phyloP scores from a whole-genome alignment of 2,797 vertebrate genomes.

The Syngnathus acus region DNA sequence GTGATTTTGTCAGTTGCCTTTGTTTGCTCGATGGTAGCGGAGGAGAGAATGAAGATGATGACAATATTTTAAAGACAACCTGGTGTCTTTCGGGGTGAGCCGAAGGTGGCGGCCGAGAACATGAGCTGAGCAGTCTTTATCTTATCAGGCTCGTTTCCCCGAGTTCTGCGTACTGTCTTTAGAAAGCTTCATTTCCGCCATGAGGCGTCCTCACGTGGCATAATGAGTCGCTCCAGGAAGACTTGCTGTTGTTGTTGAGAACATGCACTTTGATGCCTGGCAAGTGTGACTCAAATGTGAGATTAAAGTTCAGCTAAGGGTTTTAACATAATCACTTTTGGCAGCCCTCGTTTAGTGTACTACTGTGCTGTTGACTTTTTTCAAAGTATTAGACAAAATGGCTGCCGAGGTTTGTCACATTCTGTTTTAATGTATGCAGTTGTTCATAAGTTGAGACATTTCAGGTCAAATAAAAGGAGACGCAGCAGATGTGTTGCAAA shows the following conservation, averaged over 20 bases:
- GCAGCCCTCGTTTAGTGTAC: slow-evolving; percentile 11
- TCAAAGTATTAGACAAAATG: neutral
- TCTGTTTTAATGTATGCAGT: neutral
- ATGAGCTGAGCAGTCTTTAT: slow-evolving; percentile 15
- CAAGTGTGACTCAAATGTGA: slow-evolving; percentile 15
- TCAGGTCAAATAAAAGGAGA: too few species aligned
- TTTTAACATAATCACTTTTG: slow-evolving; percentile 10
- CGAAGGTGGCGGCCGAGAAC: slow-evolving; percentile 24
- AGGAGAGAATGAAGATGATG: too few species aligned
- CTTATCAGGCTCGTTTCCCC: slow-evolving; percentile 24
- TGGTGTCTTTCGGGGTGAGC: slow-evolving; percentile 14
- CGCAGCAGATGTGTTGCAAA: too few species aligned
- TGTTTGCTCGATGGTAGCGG: too few species aligned
- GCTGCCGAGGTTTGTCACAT: neutral
- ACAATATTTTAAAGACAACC: neutral
- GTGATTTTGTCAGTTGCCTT: too few species aligned
- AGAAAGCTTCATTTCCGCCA: slow-evolving; percentile 9
- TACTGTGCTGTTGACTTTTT: neutral
- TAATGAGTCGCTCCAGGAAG: neutral
- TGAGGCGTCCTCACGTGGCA: neutral
- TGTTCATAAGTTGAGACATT: too few species aligned
- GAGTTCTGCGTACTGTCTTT: slow-evolving; percentile 13
- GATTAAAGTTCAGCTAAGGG: slow-evolving; percentile 15
- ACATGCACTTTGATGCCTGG: slow-evolving; percentile 2
- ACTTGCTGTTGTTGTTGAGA: slow-evolving; percentile 11